Percentiles rank a stretch among this genome's conserved stretches.
These are phyloP conservation scores for Sorex fumeus DNA, from an alignment of 2,113 vertebrate species.

Conservation along the genomic window DNA sequence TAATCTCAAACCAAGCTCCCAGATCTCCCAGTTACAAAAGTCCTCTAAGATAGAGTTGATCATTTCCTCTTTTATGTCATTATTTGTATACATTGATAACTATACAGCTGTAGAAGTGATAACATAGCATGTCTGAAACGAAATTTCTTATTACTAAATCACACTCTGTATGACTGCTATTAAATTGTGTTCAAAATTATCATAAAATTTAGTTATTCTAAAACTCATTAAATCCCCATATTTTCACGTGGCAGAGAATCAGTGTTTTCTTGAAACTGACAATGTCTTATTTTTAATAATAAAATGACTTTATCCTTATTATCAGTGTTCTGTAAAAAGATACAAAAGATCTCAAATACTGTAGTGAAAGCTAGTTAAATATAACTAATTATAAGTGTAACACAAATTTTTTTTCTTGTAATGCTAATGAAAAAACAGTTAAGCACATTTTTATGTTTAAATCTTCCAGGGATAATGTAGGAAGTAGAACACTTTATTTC, in stretches of 20 bases:
- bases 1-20: neutral
- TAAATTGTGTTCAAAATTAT: constrained; percentile 31
- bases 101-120: neutral
- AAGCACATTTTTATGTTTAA: constrained; percentile 10
- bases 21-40: neutral
- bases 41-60: neutral
- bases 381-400: neutral
- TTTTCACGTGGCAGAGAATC: constrained; percentile 27
- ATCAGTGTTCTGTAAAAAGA: neutral
- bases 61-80: neutral
- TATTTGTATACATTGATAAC: neutral
- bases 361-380: neutral
- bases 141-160: neutral
- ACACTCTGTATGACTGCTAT: neutral
- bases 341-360: neutral
- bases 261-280: constrained; percentile 40
- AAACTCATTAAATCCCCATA: neutral
- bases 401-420: constrained; percentile 13
- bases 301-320: neutral
- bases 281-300: constrained; percentile 53
- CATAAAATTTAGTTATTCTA: constrained; percentile 29
- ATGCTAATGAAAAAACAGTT: constrained; percentile 48
- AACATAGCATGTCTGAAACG: neutral
- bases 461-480: neutral
- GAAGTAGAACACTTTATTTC: constrained; percentile 21